These are phyloP conservation scores for Ceratosolen solmsi DNA, from an alignment of 1,140 invertebrate genomes.

Conservation along the genomic window DNA sequence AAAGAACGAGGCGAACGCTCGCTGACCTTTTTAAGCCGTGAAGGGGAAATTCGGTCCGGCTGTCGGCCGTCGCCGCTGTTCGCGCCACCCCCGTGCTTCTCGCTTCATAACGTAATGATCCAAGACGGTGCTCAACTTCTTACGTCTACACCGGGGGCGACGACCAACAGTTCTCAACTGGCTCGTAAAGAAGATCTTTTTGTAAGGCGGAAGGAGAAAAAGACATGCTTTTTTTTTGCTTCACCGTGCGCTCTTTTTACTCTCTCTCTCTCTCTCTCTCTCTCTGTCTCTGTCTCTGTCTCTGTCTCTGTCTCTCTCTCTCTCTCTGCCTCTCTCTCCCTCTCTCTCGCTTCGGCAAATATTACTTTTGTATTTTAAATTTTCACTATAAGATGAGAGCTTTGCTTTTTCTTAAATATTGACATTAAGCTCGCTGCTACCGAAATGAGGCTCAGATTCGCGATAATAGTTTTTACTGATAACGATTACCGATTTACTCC, in stretches of 20 bases:
- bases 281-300: too few relatives aligned
- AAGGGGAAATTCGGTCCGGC: slow-evolving; percentile 55
- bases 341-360: neutral
- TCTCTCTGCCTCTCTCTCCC: neutral
- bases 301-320: neutral
- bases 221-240: neutral
- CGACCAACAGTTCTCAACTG: slow-evolving; percentile 19
- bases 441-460: neutral
- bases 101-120: slow-evolving; percentile 36
- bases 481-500: too few relatives aligned
- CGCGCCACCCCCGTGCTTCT: neutral
- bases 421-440: neutral
- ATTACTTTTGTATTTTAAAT: too few relatives aligned
- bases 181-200: slow-evolving; percentile 17
- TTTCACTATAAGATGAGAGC: too few relatives aligned
- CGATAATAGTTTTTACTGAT: too few relatives aligned
- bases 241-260: too few relatives aligned
- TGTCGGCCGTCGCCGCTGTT: slow-evolving; percentile 39
- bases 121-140: slow-evolving; percentile 17
- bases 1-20: neutral
- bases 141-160: neutral
- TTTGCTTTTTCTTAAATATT: too few relatives aligned
- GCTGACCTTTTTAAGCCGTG: slow-evolving; percentile 55
- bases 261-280: neutral
- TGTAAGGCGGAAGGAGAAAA: neutral